Conservation (phyloP, 2,113 vertebrate genomes). For the Dascyllus trimaculatus region DNA sequence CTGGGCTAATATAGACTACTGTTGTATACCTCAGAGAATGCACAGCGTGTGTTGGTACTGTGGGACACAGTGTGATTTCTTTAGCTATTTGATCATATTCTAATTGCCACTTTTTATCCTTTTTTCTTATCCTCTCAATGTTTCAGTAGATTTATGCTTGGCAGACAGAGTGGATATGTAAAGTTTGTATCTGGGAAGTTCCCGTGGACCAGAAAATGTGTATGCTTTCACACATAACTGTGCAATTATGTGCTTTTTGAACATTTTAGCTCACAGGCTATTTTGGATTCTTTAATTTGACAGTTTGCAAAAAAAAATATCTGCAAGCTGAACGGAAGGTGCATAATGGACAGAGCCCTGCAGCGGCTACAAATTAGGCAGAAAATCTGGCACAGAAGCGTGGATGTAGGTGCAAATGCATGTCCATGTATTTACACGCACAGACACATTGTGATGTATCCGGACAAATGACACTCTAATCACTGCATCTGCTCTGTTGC, state of each 20-base stretch:
- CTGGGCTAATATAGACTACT: not conserved
- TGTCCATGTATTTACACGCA: too few species aligned
- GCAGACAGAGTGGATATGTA: too few species aligned
- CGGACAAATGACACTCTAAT: conserved; percentile 26
- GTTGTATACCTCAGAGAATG: not conserved
- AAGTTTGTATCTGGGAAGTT: too few species aligned
- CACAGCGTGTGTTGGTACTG: too few species aligned
- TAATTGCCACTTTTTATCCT: too few species aligned
- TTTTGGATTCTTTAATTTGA: too few species aligned
- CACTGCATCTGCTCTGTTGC: conserved; percentile 24
- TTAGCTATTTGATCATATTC: too few species aligned
- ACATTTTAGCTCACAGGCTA: not conserved
- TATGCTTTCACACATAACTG: not conserved
- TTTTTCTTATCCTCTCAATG: not conserved
- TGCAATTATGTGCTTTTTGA: not conserved
- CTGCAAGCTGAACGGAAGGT: not conserved
- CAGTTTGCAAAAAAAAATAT: not conserved
- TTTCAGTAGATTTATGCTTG: conserved; percentile 5
- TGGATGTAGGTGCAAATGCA: not conserved
- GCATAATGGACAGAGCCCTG: not conserved
- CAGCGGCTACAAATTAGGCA: conserved; percentile 23
- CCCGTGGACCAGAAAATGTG: too few species aligned
- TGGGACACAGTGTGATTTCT: fast-evolving
- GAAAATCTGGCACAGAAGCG: conserved; percentile 10
- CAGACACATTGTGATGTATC: not conserved